Evolutionary conservation across 2,888 invertebrate genomes (phyloP).

Genomic region (Agrochola circellaris): DNA sequence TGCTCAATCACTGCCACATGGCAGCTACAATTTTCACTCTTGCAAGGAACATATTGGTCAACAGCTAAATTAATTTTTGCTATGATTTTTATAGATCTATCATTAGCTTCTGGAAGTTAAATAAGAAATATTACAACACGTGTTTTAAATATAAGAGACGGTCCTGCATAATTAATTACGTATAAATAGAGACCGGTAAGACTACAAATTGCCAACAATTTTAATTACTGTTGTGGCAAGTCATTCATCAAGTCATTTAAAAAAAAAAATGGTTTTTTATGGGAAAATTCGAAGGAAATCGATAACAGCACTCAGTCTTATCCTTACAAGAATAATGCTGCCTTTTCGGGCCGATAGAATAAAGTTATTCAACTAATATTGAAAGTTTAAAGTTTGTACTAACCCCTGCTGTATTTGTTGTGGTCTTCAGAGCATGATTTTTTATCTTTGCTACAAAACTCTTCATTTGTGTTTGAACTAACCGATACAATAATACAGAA

Average conservation of each 20-base stretch:
- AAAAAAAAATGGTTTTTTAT: neutral
- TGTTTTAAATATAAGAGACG: neutral
- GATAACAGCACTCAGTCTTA: neutral
- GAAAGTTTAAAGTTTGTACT: neutral
- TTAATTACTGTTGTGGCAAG: neutral
- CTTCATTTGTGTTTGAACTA: constrained; percentile 50
- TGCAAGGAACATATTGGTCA: constrained; percentile 90
- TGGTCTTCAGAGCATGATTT: constrained; percentile 64
- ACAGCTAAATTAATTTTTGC: constrained; percentile 88
- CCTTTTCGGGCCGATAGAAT: neutral
- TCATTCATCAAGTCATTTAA: neutral
- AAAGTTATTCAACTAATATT: neutral
- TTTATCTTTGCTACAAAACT: constrained; percentile 65
- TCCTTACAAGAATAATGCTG: neutral
- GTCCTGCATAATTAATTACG: neutral
- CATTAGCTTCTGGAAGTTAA: constrained; percentile 83
- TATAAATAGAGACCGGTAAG: neutral
- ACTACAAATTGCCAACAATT: neutral
- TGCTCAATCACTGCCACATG: constrained; percentile 91
- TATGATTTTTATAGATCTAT: constrained; percentile 81
- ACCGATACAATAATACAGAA: constrained; percentile 51
- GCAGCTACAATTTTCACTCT: constrained; percentile 91
- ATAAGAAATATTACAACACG: neutral
- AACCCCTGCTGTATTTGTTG: constrained; percentile 74
- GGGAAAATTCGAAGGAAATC: neutral